Base-by-base conservation (phyloP, 2,888 invertebrate species). In the Stenichneumon culpator region DNA sequence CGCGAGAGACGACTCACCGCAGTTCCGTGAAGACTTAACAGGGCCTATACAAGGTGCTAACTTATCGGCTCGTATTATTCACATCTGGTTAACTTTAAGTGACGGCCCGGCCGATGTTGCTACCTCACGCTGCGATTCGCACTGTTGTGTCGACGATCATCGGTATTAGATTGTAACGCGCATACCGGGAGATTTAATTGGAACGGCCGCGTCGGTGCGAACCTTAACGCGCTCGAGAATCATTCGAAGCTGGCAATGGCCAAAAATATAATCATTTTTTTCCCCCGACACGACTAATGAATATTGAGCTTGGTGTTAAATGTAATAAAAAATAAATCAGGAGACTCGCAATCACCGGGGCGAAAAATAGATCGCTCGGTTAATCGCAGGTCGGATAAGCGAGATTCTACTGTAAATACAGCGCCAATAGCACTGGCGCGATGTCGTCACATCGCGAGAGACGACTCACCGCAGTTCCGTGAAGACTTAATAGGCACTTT, bases 21-120 rank as follows among this genome's bases (percentile, higher is more conserved):
- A 78, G 44, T 82, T 69, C 65, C 74, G 47, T 68, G 65, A 74
- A 69, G 79, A 84, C 65, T 75, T 63, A 81, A 83, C 85, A 75
- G 28, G 70, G 50, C 75, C 70, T 72, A 16, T 74, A 78, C 78
- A 73, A 86, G 81, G 85, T 83, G 83, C 83, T 81, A 83, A 87
- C 81, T 86, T 83, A 86, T 85, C 85, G 81, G 77, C 79, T 79
- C 77, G 75, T 80, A 87, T 87, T 86, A 86, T 83, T 83, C 79
- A 87, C 83, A 84, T 80, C 80, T 82, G 77, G 80, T 86, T 84
- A 82, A 79, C 82, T 84, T 79, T 47, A 72, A 79, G 70, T 73
- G 82, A 75, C 79, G 67, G 74, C 68, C 54, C 60, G 47, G n/a
- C 14, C 36, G 70, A 50, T 16, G 25, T 47, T 57, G 50, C 80